phyloP scores from a whole-genome alignment of 2,113 vertebrate genomes.

The Nesogale talazaci region DNA sequence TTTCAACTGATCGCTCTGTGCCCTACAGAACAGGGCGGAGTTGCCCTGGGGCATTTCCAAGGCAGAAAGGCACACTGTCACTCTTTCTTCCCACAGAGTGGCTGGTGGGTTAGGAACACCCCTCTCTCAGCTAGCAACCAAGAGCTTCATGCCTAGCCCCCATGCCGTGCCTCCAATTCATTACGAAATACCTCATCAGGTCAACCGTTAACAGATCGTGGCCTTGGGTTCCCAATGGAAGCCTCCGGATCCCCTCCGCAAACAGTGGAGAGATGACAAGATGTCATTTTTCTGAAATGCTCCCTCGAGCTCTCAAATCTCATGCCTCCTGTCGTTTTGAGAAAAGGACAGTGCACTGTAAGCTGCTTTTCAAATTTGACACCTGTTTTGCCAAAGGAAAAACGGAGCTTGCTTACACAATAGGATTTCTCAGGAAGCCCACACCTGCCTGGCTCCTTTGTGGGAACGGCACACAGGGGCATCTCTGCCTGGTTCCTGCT shows the following conservation, averaged over 20 bases:
- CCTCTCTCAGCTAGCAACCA: not conserved
- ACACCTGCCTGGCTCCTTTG: not conserved
- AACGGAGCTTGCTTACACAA: constrained; percentile 7
- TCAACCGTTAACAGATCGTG: constrained; percentile 45
- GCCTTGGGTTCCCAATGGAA: not conserved
- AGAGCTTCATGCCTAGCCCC: too few species aligned
- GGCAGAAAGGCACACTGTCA: not conserved
- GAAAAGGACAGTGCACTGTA: not conserved
- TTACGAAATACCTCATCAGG: constrained; percentile 47
- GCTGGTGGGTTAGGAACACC: not conserved
- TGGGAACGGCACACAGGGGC: not conserved
- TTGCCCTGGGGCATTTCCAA: not conserved
- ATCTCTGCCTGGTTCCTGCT: constrained; percentile 21
- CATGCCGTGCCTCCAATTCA: constrained; percentile 20
- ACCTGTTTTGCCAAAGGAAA: constrained; percentile 13
- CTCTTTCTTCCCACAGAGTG: not conserved
- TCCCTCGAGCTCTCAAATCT: not conserved
- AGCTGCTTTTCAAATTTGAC: constrained; percentile 41
- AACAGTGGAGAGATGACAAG: not conserved
- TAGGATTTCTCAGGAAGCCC: not conserved
- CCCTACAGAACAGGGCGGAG: not conserved
- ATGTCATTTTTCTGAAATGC: constrained; percentile 14
- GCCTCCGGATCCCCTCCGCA: not conserved
- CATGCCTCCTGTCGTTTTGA: constrained; percentile 20
- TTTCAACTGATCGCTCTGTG: too few species aligned